Percentiles rank a stretch among this genome's conserved stretches.
Evolutionary conservation across 2,888 invertebrate species (phyloP).

Genomic region (Oasisia sp.): DNA sequence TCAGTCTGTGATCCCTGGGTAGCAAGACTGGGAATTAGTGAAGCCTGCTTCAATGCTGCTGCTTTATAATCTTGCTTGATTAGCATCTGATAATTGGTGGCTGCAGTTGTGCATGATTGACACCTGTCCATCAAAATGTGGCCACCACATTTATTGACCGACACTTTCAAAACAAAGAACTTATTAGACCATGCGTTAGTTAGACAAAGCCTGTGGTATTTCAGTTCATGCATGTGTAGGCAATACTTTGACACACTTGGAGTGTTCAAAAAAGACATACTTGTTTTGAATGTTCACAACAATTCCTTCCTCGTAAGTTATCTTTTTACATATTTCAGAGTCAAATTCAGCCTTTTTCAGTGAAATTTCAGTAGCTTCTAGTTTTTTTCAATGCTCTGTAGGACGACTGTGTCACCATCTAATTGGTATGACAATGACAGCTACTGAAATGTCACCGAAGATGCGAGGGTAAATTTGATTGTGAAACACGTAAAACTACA

Average conservation of each 20-base stretch:
- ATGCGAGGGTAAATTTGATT: too few species aligned
- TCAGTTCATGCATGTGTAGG: background rate
- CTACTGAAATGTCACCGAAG: too few species aligned
- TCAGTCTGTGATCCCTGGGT: background rate
- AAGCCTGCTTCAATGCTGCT: background rate
- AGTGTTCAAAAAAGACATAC: background rate
- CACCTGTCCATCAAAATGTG: background rate
- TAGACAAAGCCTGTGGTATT: background rate
- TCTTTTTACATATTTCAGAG: too few species aligned
- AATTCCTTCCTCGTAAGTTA: too few species aligned
- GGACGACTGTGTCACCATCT: too few species aligned
- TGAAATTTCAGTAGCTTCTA: too few species aligned
- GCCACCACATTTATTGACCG: conserved; percentile 12
- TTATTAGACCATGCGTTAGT: background rate
- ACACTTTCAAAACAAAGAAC: background rate
- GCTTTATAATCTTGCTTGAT: background rate
- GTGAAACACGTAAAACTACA: too few species aligned
- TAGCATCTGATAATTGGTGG: conserved; percentile 13
- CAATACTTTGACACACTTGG: background rate
- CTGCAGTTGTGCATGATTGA: conserved; percentile 3
- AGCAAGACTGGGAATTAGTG: conserved; percentile 13
- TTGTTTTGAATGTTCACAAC: too few species aligned
- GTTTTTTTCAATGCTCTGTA: too few species aligned
- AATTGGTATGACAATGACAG: too few species aligned
- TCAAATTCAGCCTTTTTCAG: too few species aligned